Percentiles rank a stretch among this genome's conserved stretches.
These are phyloP conservation scores for Orgyia antiqua DNA, from an alignment of 2,888 invertebrate species.

Conservation along the genomic window DNA sequence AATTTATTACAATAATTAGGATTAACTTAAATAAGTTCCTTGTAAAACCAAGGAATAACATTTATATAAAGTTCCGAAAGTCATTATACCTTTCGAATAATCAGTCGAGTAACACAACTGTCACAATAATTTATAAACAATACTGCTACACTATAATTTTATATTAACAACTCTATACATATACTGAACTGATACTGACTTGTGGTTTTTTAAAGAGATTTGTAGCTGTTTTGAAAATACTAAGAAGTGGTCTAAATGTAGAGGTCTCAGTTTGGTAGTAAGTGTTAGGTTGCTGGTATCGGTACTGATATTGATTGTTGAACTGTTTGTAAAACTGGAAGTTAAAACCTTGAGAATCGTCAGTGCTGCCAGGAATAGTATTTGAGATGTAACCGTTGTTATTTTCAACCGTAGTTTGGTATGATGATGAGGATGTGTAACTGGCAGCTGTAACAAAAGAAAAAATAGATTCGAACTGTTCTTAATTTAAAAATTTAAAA, in stretches of 20 bases:
- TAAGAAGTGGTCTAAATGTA: slow-evolving; percentile 67
- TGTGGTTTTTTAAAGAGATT: slow-evolving; percentile 64
- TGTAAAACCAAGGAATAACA: slow-evolving; percentile 76
- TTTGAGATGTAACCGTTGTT: slow-evolving; percentile 73
- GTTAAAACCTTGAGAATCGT: slow-evolving; percentile 56
- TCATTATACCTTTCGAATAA: slow-evolving; percentile 58
- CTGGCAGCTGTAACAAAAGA: slow-evolving; percentile 55
- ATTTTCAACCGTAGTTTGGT: slow-evolving; percentile 57
- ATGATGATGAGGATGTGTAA: slow-evolving; percentile 59
- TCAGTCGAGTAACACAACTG: slow-evolving; percentile 73
- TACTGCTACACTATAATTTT: slow-evolving; percentile 47
- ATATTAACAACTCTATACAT: slow-evolving; percentile 42
- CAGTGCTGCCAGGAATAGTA: slow-evolving; percentile 74
- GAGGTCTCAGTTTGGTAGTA: slow-evolving; percentile 52
- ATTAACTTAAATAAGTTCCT: slow-evolving; percentile 55
- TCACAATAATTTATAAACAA: slow-evolving; percentile 64
- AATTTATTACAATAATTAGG: slow-evolving; percentile 36
- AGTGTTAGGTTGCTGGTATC: slow-evolving; percentile 34
- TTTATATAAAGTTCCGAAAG: slow-evolving; percentile 66
- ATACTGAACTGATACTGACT: slow-evolving; percentile 65
- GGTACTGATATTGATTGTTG: slow-evolving; percentile 56
- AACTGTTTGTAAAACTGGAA: slow-evolving; percentile 62
- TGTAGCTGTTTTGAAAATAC: slow-evolving; percentile 65
- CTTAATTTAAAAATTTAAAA: no score
- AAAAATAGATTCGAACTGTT: slow-evolving; percentile 9